Evolutionary conservation across 2,888 invertebrate genomes (phyloP), one percentile per base, ranked within the genome.

Genomic region (Acleris cristana): DNA sequence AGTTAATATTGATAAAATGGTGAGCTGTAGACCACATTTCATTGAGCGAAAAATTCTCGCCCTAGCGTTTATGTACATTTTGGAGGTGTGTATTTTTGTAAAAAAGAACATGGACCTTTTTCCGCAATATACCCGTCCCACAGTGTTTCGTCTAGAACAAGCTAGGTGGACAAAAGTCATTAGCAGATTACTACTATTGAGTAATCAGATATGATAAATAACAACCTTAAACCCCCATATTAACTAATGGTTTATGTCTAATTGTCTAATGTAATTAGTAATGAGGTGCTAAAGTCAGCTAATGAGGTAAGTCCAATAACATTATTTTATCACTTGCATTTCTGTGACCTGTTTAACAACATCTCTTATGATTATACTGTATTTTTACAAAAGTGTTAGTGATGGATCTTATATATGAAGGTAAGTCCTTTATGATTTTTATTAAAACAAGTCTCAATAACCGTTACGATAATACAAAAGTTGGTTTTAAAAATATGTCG

Each of bases 301-400:
- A 54, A 54, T 54, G 53, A 54, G 26, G 53, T 45, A 58, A 58
- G 45, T 58, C 48, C 45, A 48, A 48, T 23, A 44, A 44, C 58
- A 16, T 3, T 58, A 26, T 58, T 58, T 26, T 10, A 23, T 21
- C 18, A 55, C 5, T 18, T 34, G 40, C 30, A 55, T 55, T 34
- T 55, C 30, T 55, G 40, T 55, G 34, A 55, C 34, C 2, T 4
- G n/a, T 10, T 34, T 12, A n/a, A 34, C 30, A 54, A 54, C 40
- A 26, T 55, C 34, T 55, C 55, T 55, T 30, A 18, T 51, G n/a
- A 30, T 55, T 30, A 40, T 55, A 55, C 55, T 2, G 4, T 51
- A 51, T 21, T 51, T 51, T 51, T 2, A 21, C 3, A 45, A 21
- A 51, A 55, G 30, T 55, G 16, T 34, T 34, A 40, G 40, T 55